These are phyloP conservation scores for Mythimna loreyi DNA, from an alignment of 2,888 invertebrate species.

Conservation along the genomic window DNA sequence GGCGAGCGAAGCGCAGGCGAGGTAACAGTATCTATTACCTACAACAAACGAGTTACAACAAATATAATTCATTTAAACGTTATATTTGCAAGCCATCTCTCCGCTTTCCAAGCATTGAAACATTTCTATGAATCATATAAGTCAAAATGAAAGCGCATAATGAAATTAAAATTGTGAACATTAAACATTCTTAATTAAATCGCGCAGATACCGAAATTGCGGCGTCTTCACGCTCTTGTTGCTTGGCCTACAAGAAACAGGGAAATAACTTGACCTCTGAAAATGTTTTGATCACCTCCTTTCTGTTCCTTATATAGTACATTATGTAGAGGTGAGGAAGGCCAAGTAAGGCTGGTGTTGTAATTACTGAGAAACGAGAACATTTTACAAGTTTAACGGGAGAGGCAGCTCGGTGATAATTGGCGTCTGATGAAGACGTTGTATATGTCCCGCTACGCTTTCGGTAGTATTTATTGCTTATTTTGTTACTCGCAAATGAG, in stretches of 20 bases:
- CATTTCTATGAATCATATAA: slow-evolving; percentile 63
- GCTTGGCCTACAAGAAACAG: slow-evolving; percentile 65
- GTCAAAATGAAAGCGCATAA: slow-evolving; percentile 72
- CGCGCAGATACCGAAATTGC: slow-evolving; percentile 73
- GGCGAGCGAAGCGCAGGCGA: slow-evolving; percentile 5
- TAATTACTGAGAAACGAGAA: slow-evolving; percentile 66
- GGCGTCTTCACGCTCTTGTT: slow-evolving; percentile 80
- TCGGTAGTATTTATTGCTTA: slow-evolving; percentile 53
- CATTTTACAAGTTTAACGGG: slow-evolving; percentile 70
- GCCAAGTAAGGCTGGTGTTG: slow-evolving; percentile 56
- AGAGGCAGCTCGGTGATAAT: slow-evolving; percentile 67
- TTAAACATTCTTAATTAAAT: slow-evolving; percentile 75
- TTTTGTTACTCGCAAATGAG: slow-evolving; percentile 45
- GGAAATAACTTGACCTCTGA: slow-evolving; percentile 56
- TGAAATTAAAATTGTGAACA: slow-evolving; percentile 68
- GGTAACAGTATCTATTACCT: slow-evolving; percentile 13
- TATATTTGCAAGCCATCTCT: slow-evolving; percentile 51
- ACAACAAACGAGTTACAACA: slow-evolving; percentile 13
- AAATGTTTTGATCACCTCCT: slow-evolving; percentile 13
- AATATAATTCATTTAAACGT: slow-evolving; percentile 36
- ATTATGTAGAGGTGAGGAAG: slow-evolving; percentile 31
- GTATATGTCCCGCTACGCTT: slow-evolving; percentile 57
- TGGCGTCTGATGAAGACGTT: slow-evolving; percentile 65
- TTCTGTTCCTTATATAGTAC: not conserved
- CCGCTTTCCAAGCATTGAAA: slow-evolving; percentile 56